Evolutionary conservation across 2,888 invertebrate genomes (phyloP).

Genomic region (Plagodis pulveraria): DNA sequence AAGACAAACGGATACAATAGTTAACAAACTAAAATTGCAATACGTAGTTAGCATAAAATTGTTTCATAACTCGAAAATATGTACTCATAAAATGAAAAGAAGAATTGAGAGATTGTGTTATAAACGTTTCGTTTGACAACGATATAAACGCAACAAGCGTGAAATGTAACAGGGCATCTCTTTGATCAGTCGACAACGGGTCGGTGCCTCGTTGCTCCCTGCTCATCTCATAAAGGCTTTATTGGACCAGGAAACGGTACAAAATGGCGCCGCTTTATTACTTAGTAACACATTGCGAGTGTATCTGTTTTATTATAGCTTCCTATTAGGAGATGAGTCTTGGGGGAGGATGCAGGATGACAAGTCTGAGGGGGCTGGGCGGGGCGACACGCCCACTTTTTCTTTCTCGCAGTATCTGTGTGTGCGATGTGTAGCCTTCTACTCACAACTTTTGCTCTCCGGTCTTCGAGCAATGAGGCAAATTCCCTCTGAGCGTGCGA

Average conservation of each 20-base stretch:
- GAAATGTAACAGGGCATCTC: conserved; percentile 72
- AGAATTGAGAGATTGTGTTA: conserved; percentile 67
- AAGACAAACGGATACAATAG: conserved; percentile 5
- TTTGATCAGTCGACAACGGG: conserved; percentile 77
- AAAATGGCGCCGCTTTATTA: conserved; percentile 84
- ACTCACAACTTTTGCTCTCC: conserved; percentile 47
- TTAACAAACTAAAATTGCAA: conserved; percentile 28
- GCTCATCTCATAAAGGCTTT: conserved; percentile 77
- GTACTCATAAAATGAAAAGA: conserved; percentile 26
- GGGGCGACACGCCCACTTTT: conserved; percentile 81
- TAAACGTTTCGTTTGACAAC: conserved; percentile 72
- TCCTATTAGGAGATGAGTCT: conserved; percentile 78
- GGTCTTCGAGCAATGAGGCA: conserved; percentile 25
- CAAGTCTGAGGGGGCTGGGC: conserved; percentile 68
- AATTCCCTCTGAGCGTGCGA: neutral
- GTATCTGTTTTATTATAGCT: conserved; percentile 81
- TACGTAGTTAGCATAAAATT: conserved; percentile 18
- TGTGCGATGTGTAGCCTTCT: conserved; percentile 49
- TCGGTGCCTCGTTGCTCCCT: conserved; percentile 43
- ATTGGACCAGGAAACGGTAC: conserved; percentile 77
- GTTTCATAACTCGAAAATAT: conserved; percentile 24
- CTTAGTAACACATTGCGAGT: conserved; percentile 81
- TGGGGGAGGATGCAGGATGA: conserved; percentile 66
- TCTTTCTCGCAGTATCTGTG: conserved; percentile 58
- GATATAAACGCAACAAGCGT: conserved; percentile 73